Conservation (phyloP, 2,888 invertebrate species). For the Diaperis boleti region DNA sequence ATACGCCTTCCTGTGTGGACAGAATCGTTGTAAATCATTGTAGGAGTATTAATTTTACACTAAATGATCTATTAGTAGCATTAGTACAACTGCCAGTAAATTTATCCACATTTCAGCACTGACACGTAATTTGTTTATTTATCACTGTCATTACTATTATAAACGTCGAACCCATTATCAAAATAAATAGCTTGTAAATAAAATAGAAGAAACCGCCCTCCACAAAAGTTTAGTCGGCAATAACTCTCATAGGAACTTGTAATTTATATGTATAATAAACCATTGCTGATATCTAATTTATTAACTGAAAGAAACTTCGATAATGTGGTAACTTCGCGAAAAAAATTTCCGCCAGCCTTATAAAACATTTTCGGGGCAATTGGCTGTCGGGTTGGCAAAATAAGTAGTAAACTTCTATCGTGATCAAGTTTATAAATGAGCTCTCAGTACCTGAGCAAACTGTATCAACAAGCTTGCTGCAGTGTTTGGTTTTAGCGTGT, state of each 20-base stretch:
- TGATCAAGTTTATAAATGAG: constrained; percentile 37
- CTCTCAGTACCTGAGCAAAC: constrained; percentile 32
- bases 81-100: too few species aligned
- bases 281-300: constrained; percentile 10
- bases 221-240: constrained; percentile 1
- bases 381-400: constrained; percentile 10
- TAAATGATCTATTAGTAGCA: too few species aligned
- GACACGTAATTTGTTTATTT: too few species aligned
- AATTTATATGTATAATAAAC: constrained; percentile 7
- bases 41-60: too few species aligned
- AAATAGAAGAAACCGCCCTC: too few species aligned
- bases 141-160: too few species aligned
- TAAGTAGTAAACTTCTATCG: constrained; percentile 5
- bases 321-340: constrained; percentile 15
- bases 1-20: too few species aligned
- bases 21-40: too few species aligned
- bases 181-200: too few species aligned
- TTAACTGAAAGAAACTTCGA: constrained; percentile 7
- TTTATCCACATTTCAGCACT: too few species aligned
- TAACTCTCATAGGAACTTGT: constrained; percentile 1
- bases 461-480: constrained; percentile 32
- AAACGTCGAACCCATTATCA: too few species aligned
- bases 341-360: constrained; percentile 13
- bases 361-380: constrained; percentile 20
- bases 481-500: constrained; percentile 26